Conservation (phyloP, 2,797 vertebrate genomes). For the Peromyscus attwateri region DNA sequence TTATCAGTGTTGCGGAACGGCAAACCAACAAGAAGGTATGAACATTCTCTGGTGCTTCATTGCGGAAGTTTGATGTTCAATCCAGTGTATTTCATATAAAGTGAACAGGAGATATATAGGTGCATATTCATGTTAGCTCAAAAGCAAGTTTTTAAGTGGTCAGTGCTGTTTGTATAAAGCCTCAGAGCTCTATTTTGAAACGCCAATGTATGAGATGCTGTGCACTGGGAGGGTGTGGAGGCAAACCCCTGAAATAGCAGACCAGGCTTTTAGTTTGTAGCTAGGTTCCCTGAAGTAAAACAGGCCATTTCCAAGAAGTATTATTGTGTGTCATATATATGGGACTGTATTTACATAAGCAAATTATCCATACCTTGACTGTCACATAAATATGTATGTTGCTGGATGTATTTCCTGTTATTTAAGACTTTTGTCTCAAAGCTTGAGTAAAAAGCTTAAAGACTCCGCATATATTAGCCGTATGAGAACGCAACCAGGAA, state of each 20-base stretch:
- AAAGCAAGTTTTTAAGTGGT: conserved; percentile 9
- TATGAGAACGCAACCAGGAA: conserved; percentile 63
- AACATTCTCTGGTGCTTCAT: not conserved
- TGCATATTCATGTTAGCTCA: not conserved
- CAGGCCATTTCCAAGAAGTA: conserved; percentile 32
- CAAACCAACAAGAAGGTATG: not conserved
- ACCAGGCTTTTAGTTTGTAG: conserved; percentile 27
- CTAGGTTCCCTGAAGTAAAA: conserved; percentile 47
- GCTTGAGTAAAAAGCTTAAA: conserved; percentile 67
- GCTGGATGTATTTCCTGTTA: not conserved
- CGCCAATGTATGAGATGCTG: not conserved
- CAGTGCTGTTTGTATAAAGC: not conserved
- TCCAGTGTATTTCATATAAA: conserved; percentile 52
- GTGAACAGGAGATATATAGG: not conserved
- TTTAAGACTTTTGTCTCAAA: conserved; percentile 64
- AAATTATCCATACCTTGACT: not conserved
- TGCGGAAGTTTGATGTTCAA: not conserved
- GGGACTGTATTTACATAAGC: not conserved
- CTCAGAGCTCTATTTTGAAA: conserved; percentile 11
- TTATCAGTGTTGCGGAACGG: not conserved
- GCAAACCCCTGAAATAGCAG: conserved; percentile 10
- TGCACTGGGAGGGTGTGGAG: not conserved
- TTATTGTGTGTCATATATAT: not conserved
- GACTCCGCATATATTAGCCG: not conserved
- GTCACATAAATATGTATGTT: not conserved